Evolutionary conservation across 1,140 invertebrate species (phyloP).

Genomic region (Drosophila miranda): DNA sequence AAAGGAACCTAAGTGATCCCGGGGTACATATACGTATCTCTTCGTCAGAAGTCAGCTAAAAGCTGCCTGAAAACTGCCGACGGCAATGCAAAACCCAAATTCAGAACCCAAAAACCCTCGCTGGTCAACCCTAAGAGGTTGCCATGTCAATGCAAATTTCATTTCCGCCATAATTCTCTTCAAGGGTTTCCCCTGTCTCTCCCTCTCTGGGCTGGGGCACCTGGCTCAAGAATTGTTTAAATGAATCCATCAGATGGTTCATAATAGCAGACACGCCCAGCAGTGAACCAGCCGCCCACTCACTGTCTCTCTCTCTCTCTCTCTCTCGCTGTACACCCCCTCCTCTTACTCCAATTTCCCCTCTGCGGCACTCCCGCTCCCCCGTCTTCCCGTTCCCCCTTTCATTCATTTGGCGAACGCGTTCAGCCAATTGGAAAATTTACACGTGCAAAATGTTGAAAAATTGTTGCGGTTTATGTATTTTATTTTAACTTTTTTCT

Average conservation of each 20-base stretch:
- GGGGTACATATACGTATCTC: neutral
- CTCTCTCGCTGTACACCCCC: neutral
- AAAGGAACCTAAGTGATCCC: neutral
- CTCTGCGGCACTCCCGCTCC: neutral
- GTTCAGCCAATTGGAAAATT: slow-evolving; percentile 81
- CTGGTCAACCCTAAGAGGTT: slow-evolving; percentile 24
- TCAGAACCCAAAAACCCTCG: neutral
- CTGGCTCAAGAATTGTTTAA: slow-evolving; percentile 31
- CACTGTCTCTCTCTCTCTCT: slow-evolving; percentile 20
- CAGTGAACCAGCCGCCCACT: slow-evolving; percentile 25
- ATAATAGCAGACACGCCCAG: slow-evolving; percentile 38
- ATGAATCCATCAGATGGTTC: slow-evolving; percentile 47
- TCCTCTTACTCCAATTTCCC: neutral
- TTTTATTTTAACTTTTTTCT: slow-evolving; percentile 45
- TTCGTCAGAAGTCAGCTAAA: too few relatives aligned
- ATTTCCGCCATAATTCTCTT: slow-evolving; percentile 34
- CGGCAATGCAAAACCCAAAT: slow-evolving; percentile 32
- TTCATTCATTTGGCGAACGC: slow-evolving; percentile 50
- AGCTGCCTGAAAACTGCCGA: slow-evolving; percentile 19
- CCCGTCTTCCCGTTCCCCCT: slow-evolving; percentile 23
- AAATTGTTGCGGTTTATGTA: slow-evolving; percentile 81
- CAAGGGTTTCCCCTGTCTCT: slow-evolving; percentile 8
- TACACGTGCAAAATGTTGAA: slow-evolving; percentile 82
- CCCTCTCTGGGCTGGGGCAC: neutral
- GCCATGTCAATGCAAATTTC: slow-evolving; percentile 31